These are phyloP conservation scores for Apodemia hepburni DNA, from an alignment of 2,888 invertebrate species.

Conservation along the genomic window DNA sequence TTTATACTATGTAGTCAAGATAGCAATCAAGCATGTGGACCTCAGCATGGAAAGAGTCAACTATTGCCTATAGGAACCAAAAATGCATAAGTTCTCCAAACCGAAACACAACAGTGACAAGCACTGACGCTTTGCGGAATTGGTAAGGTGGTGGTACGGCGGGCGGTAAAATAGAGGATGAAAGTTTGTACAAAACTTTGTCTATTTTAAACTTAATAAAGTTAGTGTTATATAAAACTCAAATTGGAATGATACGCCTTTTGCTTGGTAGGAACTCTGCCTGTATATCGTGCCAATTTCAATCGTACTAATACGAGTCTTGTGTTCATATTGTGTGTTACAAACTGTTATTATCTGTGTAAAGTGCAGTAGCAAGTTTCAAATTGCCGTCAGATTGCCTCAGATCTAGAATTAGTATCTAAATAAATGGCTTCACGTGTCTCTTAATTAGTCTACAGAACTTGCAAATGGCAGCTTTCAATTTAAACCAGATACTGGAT, in stretches of 20 bases:
- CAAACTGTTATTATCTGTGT: not conserved
- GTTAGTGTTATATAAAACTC: not conserved
- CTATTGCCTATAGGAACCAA: too few relatives aligned
- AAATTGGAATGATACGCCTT: not conserved
- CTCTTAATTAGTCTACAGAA: not conserved
- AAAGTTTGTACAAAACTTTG: too few relatives aligned
- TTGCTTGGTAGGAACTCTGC: not conserved
- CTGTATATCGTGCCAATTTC: not conserved
- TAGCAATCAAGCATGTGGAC: too few relatives aligned
- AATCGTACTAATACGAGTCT: not conserved
- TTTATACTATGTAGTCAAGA: too few relatives aligned
- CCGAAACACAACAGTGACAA: too few relatives aligned
- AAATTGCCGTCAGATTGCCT: not conserved
- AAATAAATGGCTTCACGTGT: not conserved
- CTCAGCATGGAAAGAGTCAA: too few relatives aligned
- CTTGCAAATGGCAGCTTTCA: slow-evolving; percentile 1
- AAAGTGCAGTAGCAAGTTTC: not conserved
- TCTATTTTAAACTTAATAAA: too few relatives aligned
- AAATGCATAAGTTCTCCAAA: too few relatives aligned
- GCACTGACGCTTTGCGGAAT: too few relatives aligned
- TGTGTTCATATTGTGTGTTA: not conserved
- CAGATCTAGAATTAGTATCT: not conserved
- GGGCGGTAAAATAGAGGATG: too few relatives aligned
- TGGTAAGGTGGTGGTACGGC: too few relatives aligned
- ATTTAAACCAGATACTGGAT: not conserved